phyloP scores from a whole-genome alignment of 2,113 vertebrate species.

The Sprattus sprattus region DNA sequence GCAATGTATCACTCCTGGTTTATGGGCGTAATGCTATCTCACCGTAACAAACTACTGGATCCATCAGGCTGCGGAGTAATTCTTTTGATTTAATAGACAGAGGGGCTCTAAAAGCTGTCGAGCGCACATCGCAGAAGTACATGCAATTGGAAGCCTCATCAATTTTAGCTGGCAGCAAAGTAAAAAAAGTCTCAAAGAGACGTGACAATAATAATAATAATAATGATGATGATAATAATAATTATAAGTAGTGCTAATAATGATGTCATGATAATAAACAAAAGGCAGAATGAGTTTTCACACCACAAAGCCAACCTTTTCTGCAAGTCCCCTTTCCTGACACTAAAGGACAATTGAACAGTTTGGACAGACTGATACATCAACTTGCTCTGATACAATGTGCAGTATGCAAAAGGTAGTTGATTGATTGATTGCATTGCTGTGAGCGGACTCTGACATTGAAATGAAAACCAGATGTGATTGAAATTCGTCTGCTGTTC shows the following conservation, averaged over 20 bases:
- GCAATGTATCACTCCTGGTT: background rate
- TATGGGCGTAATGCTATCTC: slow-evolving; percentile 10
- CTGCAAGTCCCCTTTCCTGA: background rate
- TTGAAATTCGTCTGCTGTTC: background rate
- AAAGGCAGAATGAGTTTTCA: background rate
- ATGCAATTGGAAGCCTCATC: background rate
- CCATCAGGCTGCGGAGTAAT: background rate
- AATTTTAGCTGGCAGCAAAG: background rate
- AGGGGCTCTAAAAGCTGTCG: slow-evolving; percentile 9
- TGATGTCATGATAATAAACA: too few species aligned
- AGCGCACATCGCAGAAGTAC: background rate
- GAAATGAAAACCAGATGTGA: background rate
- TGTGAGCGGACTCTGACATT: background rate
- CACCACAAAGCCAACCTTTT: background rate
- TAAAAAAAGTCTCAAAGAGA: slow-evolving; percentile 4
- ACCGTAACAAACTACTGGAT: slow-evolving; percentile 1
- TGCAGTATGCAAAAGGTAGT: too few species aligned
- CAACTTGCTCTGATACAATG: too few species aligned
- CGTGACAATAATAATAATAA: slow-evolving; percentile 3
- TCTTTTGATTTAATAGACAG: slow-evolving; percentile 17
- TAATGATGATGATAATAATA: background rate
- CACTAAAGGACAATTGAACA: background rate
- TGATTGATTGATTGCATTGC: too few species aligned
- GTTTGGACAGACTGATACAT: background rate
- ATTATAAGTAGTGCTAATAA: background rate